Base-by-base conservation (phyloP, 2,888 invertebrate genomes). In the Caenorhabditis sp. region DNA sequence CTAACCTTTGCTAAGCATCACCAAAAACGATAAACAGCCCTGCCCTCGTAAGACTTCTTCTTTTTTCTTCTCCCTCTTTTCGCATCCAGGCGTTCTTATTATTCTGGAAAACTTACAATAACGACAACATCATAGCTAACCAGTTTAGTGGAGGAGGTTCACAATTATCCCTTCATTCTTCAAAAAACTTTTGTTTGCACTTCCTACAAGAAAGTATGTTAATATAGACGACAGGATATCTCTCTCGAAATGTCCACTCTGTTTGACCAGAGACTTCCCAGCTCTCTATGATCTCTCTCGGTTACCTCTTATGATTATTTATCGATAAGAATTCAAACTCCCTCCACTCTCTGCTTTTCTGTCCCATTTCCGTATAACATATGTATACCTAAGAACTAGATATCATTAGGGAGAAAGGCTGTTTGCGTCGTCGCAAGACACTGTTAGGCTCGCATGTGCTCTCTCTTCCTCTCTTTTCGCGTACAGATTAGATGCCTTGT, bases 321-420 rank as follows among this genome's bases (percentile, higher is more conserved):
- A 68, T 66, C 59, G 24, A 68, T 59, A 28, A 44, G 66, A 68
- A 35, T 38, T 61, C 51, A 26, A 54, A n/a, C 31, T 8, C 19
- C n/a, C 58, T 49, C 16, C 10, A 35, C 44, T 49, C 10, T 16
- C 41, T 38, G 16, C 19, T 28, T 58, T 28, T 35, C 56, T 69
- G 54, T 19, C 12, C 59, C 24, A 19, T 49, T 61, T 54, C 74
- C 54, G 63, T 74, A 56, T 54, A 69, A 77, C 77, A 77, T 63
- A 70, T 77, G 77, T 77, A 77, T 77, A 79, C 79, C 47, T n/a
- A 79, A 79, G 79, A 79, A 79, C 79, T 70, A 79, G 79, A 79
- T 79, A 79, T 79, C 69, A 77, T 76, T 68, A 76, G 64, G 63
- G 73, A 31, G 26, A n/a, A 49, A 44, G 76, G 61, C 68, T 76